Conservation (phyloP, 1,140 invertebrate species). For the Hypsibius dujardini region DNA sequence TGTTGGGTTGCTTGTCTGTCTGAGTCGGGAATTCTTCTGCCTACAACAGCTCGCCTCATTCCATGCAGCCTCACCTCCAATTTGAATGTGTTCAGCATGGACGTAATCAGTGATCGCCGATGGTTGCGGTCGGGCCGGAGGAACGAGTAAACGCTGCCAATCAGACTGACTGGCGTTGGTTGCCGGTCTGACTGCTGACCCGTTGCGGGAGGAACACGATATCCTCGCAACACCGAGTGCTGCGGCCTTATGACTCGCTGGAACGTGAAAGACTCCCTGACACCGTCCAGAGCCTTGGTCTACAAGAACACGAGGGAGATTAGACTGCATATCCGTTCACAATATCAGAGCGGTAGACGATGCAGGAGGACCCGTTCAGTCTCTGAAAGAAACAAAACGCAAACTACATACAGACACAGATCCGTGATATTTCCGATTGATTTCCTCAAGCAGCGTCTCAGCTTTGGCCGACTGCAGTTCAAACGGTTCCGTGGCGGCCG, state of each 20-base stretch:
- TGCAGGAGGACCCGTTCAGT: no score
- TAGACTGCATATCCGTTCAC: background rate
- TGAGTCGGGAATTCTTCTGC: background rate
- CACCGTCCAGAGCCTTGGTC: slow-evolving; percentile 36
- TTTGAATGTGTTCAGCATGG: slow-evolving; percentile 74
- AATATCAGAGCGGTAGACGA: no score
- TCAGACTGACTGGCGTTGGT: slow-evolving; percentile 43
- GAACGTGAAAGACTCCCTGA: slow-evolving; percentile 34
- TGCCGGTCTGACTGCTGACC: slow-evolving; percentile 28
- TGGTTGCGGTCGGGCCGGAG: slow-evolving; percentile 76
- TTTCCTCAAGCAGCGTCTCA: slow-evolving; percentile 87
- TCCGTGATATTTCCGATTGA: slow-evolving; percentile 96
- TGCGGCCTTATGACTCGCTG: slow-evolving; percentile 48
- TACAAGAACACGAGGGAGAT: slow-evolving; percentile 25
- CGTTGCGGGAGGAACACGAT: slow-evolving; percentile 2
- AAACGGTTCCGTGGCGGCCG: slow-evolving; percentile 85
- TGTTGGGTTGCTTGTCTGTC: background rate
- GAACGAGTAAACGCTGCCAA: slow-evolving; percentile 88
- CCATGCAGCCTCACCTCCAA: background rate
- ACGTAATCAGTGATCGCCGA: slow-evolving; percentile 69
- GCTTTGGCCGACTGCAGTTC: slow-evolving; percentile 66
- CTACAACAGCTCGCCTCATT: slow-evolving; percentile 21
- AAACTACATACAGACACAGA: slow-evolving; percentile 53
- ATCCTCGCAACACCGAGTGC: slow-evolving; percentile 41
- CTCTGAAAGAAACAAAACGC: background rate